These are phyloP conservation scores for Petrocephalus microphthalmus DNA, from an alignment of 2,113 vertebrate genomes.

Conservation along the genomic window DNA sequence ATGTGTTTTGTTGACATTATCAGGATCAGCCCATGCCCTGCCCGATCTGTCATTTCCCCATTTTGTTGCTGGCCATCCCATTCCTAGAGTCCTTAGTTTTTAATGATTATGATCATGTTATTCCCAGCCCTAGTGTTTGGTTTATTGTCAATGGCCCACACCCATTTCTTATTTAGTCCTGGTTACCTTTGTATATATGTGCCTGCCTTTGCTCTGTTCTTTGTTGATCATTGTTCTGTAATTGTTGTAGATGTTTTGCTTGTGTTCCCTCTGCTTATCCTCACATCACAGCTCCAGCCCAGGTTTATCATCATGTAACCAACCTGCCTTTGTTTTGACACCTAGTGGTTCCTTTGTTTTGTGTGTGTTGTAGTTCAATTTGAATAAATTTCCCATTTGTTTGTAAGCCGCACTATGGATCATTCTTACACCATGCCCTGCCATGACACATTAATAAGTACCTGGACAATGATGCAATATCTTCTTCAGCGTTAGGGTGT, in stretches of 20 bases:
- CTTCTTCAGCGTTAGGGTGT: neutral
- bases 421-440: neutral
- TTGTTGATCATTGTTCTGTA: neutral
- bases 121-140: too few relatives aligned
- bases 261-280: neutral
- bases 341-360: neutral
- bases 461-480: neutral
- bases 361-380: neutral
- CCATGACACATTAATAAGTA: neutral
- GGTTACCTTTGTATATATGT: too few relatives aligned
- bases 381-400: neutral
- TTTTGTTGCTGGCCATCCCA: too few relatives aligned
- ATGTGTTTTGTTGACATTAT: too few relatives aligned
- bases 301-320: neutral
- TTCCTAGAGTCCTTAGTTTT: too few relatives aligned
- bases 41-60: too few relatives aligned
- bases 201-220: too few relatives aligned
- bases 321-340: neutral
- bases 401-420: neutral
- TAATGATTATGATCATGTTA: too few relatives aligned
- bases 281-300: neutral
- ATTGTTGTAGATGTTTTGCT: neutral
- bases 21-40: too few relatives aligned
- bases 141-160: too few relatives aligned
- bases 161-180: too few relatives aligned